phyloP scores from a whole-genome alignment of 2,888 invertebrate genomes.

The Diarsia rubi region DNA sequence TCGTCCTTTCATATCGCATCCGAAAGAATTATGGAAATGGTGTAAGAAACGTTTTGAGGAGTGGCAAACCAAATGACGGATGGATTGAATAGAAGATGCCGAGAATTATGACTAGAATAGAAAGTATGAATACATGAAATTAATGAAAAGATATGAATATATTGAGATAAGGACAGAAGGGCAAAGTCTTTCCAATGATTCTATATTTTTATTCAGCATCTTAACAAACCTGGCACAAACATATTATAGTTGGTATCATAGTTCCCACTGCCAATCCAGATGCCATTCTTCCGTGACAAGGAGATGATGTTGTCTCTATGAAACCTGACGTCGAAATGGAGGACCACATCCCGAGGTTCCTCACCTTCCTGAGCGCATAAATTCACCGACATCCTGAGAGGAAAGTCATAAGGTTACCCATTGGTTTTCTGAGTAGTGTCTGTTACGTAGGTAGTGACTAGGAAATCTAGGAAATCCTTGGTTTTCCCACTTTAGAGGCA shows the following conservation, averaged over 20 bases:
- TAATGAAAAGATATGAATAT: neutral
- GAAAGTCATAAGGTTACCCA: neutral
- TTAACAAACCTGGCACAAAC: slow-evolving; percentile 85
- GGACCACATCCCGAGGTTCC: slow-evolving; percentile 86
- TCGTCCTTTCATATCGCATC: neutral
- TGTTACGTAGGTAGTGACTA: neutral
- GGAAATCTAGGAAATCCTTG: neutral
- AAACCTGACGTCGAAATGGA: slow-evolving; percentile 88
- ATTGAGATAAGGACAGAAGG: neutral
- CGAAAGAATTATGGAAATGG: neutral
- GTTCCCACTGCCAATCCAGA: slow-evolving; percentile 89
- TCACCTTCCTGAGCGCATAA: slow-evolving; percentile 88
- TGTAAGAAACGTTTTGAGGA: neutral
- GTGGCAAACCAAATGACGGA: neutral
- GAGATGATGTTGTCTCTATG: slow-evolving; percentile 88
- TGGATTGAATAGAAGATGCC: neutral
- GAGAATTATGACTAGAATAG: too few species aligned
- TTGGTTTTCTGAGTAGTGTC: neutral
- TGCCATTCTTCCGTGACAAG: slow-evolving; percentile 85
- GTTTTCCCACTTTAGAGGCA: neutral
- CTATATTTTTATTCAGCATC: neutral
- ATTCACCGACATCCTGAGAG: slow-evolving; percentile 86
- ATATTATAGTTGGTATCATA: slow-evolving; percentile 88
- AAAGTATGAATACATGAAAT: neutral
- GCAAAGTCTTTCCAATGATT: neutral